These are phyloP conservation scores for Drosophila merina DNA, from an alignment of 2,888 invertebrate species.

Conservation along the genomic window DNA sequence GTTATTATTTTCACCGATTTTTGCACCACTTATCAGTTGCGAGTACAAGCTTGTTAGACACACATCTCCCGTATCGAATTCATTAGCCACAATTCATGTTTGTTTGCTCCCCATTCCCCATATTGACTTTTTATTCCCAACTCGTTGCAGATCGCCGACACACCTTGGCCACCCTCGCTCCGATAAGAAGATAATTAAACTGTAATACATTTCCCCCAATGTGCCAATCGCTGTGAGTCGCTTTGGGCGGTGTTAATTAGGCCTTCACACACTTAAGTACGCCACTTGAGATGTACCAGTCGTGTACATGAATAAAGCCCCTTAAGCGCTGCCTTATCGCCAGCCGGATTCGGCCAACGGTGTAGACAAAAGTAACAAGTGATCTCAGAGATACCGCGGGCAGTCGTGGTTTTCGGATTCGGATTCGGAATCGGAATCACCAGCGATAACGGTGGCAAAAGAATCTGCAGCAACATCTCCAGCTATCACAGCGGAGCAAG, in stretches of 20 bases:
- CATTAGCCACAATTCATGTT: constrained; percentile 48
- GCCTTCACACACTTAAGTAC: constrained; percentile 72
- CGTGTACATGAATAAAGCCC: constrained; percentile 13
- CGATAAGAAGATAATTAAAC: constrained; percentile 69
- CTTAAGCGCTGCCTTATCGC: constrained; percentile 43
- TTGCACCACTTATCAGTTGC: constrained; percentile 29
- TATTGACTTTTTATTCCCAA: constrained; percentile 12
- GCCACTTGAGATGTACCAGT: constrained; percentile 56
- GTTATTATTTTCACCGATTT: constrained; percentile 31
- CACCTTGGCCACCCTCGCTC: constrained; percentile 6
- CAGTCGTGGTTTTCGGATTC: constrained; percentile 12
- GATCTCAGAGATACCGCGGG: constrained; percentile 35
- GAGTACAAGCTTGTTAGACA: constrained; percentile 25
- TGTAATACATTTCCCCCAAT: constrained; percentile 61
- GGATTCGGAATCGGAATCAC: constrained; percentile 33
- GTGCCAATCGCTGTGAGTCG: constrained; percentile 10
- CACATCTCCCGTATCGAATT: constrained; percentile 32
- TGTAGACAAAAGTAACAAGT: constrained; percentile 21
- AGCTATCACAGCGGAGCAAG: not conserved
- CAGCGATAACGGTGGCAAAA: constrained; percentile 27
- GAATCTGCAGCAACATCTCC: constrained; percentile 3
- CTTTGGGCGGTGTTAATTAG: constrained; percentile 66
- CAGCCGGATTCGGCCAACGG: constrained; percentile 39
- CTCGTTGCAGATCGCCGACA: constrained; percentile 19
- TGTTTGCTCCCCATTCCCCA: not conserved